Evolutionary conservation across 2,113 vertebrate genomes (phyloP).

Genomic region (Genyomyrus donnyi): DNA sequence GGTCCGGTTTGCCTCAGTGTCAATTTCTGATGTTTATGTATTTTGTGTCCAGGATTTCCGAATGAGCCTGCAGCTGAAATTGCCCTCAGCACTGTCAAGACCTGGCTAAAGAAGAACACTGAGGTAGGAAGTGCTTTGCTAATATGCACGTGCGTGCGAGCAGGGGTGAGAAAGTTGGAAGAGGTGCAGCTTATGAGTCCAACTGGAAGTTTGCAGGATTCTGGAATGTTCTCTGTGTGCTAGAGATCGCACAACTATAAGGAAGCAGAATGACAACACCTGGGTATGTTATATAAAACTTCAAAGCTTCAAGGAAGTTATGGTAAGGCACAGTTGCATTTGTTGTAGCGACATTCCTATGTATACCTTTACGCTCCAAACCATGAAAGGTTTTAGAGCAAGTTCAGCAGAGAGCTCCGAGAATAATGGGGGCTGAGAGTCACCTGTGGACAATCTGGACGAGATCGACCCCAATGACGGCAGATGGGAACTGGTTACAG

Average conservation of each 20-base stretch:
- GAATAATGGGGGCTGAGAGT: not conserved
- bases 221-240: not conserved
- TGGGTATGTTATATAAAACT: not conserved
- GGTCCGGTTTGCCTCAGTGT: not conserved
- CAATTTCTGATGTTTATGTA: conserved; percentile 12
- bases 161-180: not conserved
- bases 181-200: not conserved
- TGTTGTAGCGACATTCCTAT: not conserved
- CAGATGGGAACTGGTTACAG: not conserved
- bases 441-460: not conserved
- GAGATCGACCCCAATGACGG: not conserved
- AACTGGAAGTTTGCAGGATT: not conserved
- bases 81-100: conserved; percentile 79
- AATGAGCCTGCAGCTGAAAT: conserved; percentile 89
- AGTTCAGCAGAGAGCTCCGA: not conserved
- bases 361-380: not conserved
- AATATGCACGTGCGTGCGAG: not conserved
- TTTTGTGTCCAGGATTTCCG: conserved; percentile 75
- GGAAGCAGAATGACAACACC: not conserved
- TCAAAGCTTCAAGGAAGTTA: not conserved
- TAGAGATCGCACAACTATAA: not conserved
- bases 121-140: conserved; percentile 62
- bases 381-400: not conserved
- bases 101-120: conserved; percentile 79
- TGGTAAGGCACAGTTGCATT: not conserved